These are phyloP conservation scores for Sclerodermus sp. DNA, from an alignment of 2,888 invertebrate genomes.

Conservation along the genomic window DNA sequence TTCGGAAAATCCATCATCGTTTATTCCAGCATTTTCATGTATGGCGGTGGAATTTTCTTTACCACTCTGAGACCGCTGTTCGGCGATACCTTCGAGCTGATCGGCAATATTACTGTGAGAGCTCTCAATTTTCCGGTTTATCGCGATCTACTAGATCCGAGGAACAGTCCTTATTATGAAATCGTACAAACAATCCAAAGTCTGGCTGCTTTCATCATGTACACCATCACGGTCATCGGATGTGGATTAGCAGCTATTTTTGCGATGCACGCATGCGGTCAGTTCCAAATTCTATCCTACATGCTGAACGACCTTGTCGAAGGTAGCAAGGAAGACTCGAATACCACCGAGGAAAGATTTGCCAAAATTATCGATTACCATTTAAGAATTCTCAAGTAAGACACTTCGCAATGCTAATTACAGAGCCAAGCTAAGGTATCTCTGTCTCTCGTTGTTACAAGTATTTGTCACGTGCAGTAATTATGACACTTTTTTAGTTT, in stretches of 20 bases:
- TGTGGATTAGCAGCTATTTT: constrained; percentile 45
- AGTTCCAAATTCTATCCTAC: constrained; percentile 37
- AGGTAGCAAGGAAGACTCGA: background rate
- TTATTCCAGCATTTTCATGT: constrained; percentile 38
- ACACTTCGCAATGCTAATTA: too few species aligned
- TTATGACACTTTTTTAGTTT: constrained; percentile 33
- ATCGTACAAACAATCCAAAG: constrained; percentile 41
- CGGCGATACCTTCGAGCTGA: constrained; percentile 26
- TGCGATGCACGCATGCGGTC: constrained; percentile 46
- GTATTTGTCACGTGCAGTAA: background rate
- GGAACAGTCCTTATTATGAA: constrained; percentile 40
- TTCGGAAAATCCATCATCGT: constrained; percentile 27
- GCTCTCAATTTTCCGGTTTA: constrained; percentile 42
- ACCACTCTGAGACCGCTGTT: constrained; percentile 41
- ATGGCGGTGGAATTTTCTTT: constrained; percentile 42
- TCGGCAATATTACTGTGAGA: constrained; percentile 34
- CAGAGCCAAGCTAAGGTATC: too few species aligned
- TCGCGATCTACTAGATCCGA: constrained; percentile 33
- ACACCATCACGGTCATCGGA: constrained; percentile 39
- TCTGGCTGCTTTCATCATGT: constrained; percentile 39
- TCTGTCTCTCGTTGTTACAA: too few species aligned
- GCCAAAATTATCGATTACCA: constrained; percentile 38
- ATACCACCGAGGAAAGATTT: constrained; percentile 11
- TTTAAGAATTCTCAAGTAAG: constrained; percentile 36
- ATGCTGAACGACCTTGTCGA: constrained; percentile 29